Conservation (phyloP, 2,888 invertebrate species). For the Bimastos eiseni region DNA sequence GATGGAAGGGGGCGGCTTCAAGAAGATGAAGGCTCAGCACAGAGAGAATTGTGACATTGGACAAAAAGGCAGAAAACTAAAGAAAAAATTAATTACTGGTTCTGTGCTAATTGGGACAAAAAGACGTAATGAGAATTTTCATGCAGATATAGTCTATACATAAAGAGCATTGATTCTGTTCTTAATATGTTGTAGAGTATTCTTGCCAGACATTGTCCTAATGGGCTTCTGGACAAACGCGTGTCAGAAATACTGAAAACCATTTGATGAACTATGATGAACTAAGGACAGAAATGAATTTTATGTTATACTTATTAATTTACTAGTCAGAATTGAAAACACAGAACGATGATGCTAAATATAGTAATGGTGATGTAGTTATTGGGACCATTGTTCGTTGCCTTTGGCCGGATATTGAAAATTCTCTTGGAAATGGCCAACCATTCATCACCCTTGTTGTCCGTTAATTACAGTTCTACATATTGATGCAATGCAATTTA, state of each 20-base stretch:
- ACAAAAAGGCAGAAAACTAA: too few species aligned
- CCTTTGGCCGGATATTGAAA: background rate
- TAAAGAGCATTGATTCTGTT: background rate
- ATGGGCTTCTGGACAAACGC: constrained; percentile 52
- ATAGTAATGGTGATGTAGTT: background rate
- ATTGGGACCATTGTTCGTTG: background rate
- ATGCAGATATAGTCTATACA: background rate
- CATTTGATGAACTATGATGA: background rate
- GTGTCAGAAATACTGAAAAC: constrained; percentile 46
- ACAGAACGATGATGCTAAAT: background rate
- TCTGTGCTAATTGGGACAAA: background rate
- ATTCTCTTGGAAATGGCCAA: background rate
- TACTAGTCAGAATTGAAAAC: background rate
- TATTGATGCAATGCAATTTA: background rate
- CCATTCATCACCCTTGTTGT: background rate
- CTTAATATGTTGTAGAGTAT: constrained; percentile 49
- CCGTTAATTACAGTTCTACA: background rate
- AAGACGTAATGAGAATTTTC: background rate
- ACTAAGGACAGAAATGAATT: background rate
- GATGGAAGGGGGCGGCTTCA: too few species aligned
- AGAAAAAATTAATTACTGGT: background rate
- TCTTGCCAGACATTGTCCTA: constrained; percentile 52
- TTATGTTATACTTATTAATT: background rate
- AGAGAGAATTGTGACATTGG: too few species aligned
- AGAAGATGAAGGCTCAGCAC: too few species aligned